Percentiles rank a stretch among this genome's conserved stretches.
Conservation (phyloP, 2,888 invertebrate genomes). For the Cantharis rustica region DNA sequence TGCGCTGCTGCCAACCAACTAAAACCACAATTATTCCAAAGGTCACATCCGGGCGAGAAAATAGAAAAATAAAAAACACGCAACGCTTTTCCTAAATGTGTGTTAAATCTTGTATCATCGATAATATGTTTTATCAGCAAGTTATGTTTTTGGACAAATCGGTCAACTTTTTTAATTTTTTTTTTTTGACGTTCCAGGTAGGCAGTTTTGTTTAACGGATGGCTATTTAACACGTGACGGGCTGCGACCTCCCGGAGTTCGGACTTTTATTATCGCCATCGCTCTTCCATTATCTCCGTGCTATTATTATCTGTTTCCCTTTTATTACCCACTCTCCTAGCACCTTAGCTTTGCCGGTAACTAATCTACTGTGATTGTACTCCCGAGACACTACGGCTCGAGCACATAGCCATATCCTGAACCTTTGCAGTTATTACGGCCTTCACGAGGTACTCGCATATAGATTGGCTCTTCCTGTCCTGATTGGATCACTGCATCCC, state of each 20-base stretch:
- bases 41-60: constrained; percentile 27
- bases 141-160: background rate
- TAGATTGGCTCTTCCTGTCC: constrained; percentile 43
- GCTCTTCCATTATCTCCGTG: constrained; percentile 48
- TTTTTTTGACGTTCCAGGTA: background rate
- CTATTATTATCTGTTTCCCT: constrained; percentile 47
- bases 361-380: constrained; percentile 49
- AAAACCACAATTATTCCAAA: constrained; percentile 39
- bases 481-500: constrained; percentile 41
- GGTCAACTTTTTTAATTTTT: background rate
- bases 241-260: constrained; percentile 20
- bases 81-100: constrained; percentile 24
- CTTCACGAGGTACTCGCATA: constrained; percentile 39
- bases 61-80: constrained; percentile 19
- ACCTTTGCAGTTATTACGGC: constrained; percentile 44
- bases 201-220: constrained; percentile 29
- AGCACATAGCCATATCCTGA: constrained; percentile 28
- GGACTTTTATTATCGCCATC: constrained; percentile 46
- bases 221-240: constrained; percentile 32
- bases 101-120: constrained; percentile 29
- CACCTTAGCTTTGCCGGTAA: constrained; percentile 42
- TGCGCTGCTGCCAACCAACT: constrained; percentile 30
- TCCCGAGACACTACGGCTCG: constrained; percentile 40
- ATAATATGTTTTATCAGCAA: background rate
- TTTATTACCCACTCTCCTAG: constrained; percentile 38